These are phyloP conservation scores for Macrophya annulata DNA, from an alignment of 2,888 invertebrate species.

Conservation along the genomic window DNA sequence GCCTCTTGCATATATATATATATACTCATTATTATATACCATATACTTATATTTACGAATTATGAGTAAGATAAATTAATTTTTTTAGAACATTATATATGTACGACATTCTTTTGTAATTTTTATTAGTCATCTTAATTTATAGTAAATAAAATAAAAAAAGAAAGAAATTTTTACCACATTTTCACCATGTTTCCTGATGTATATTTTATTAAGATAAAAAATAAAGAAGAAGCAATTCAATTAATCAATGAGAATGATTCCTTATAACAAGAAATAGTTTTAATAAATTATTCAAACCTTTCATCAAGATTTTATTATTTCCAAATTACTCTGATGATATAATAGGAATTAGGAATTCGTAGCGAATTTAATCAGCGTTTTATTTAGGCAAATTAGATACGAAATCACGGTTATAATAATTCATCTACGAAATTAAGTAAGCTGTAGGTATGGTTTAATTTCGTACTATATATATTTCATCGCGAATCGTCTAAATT, in stretches of 20 bases:
- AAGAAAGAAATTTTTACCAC: neutral
- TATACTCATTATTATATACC: neutral
- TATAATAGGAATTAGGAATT: neutral
- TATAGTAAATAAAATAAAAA: conserved; percentile 6
- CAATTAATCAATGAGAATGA: neutral
- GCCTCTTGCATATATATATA: too few relatives aligned
- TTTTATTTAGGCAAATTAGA: conserved; percentile 15
- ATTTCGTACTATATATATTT: neutral
- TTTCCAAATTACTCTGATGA: neutral
- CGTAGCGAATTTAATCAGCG: neutral
- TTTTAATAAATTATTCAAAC: neutral
- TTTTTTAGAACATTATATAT: neutral
- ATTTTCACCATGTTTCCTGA: neutral
- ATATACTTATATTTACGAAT: neutral
- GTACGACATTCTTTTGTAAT: neutral
- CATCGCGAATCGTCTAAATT: neutral
- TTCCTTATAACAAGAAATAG: neutral
- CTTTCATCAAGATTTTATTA: conserved; percentile 8
- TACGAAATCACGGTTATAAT: neutral
- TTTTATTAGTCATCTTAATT: neutral
- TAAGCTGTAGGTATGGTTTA: neutral
- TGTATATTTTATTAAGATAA: neutral
- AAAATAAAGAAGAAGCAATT: neutral
- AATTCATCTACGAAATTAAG: neutral
- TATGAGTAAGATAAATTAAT: neutral